Conservation (phyloP, 2,888 invertebrate genomes). For the Subacronicta megacephala region DNA sequence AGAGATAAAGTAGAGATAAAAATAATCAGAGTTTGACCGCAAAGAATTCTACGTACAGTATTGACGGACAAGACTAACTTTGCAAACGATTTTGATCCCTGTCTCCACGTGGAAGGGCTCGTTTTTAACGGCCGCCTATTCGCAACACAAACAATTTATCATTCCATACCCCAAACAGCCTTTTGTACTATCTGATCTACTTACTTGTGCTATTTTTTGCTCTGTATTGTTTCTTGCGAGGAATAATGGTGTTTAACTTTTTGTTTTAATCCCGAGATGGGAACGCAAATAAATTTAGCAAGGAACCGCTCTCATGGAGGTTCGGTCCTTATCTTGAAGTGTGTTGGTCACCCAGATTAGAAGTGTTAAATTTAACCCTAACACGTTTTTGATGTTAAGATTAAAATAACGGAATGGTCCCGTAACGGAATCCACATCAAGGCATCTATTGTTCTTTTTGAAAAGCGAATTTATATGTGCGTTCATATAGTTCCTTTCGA, state of each 20-base stretch:
- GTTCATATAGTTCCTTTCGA: conserved; percentile 73
- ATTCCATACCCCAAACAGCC: conserved; percentile 76
- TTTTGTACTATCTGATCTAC: conserved; percentile 86
- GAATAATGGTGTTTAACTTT: conserved; percentile 77
- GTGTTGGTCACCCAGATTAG: conserved; percentile 73
- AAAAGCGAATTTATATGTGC: conserved; percentile 60
- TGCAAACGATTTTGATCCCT: conserved; percentile 55
- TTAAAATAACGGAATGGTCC: conserved; percentile 53
- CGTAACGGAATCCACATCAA: conserved; percentile 55
- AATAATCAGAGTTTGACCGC: conserved; percentile 86
- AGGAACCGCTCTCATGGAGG: conserved; percentile 68
- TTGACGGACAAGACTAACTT: conserved; percentile 17
- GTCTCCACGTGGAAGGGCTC: not conserved
- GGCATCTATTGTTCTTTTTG: conserved; percentile 45
- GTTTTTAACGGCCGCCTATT: conserved; percentile 42
- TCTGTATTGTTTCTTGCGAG: conserved; percentile 76
- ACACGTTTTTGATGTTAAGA: conserved; percentile 70
- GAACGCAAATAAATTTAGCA: conserved; percentile 84
- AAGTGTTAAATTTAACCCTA: conserved; percentile 73
- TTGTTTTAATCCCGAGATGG: conserved; percentile 79
- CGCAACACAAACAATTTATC: conserved; percentile 79
- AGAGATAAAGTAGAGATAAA: conserved; percentile 81
- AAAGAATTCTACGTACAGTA: conserved; percentile 60
- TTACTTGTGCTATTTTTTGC: conserved; percentile 81
- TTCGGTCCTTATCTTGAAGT: conserved; percentile 73